phyloP scores from a whole-genome alignment of 2,888 invertebrate genomes.

The Limnephilus lunatus region DNA sequence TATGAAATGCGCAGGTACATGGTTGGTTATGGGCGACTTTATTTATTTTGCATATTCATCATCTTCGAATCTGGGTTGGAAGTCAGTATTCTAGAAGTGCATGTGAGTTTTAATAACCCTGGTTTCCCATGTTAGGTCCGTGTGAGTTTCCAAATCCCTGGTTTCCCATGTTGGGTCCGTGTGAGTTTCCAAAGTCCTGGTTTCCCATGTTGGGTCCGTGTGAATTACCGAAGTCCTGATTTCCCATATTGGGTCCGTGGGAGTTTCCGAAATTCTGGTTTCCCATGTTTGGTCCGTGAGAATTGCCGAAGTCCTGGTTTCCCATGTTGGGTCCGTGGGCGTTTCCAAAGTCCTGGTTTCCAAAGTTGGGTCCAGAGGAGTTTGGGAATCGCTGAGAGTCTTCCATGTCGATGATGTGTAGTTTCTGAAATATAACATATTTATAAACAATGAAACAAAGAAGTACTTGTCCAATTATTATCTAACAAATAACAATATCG shows the following conservation, averaged over 20 bases:
- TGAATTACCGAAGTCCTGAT: constrained; percentile 36
- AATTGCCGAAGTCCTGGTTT: constrained; percentile 46
- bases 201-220: constrained; percentile 38
- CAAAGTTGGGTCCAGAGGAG: constrained; percentile 34
- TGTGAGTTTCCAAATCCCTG: constrained; percentile 39
- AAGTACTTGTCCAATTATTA: too few relatives aligned
- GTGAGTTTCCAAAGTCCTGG: constrained; percentile 42
- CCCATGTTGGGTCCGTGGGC: constrained; percentile 43
- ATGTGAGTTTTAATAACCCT: not conserved
- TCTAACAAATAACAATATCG: not conserved
- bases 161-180: constrained; percentile 43
- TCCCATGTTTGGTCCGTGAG: constrained; percentile 42
- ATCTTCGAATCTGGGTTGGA: not conserved
- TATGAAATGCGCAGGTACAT: not conserved
- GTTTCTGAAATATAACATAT: constrained; percentile 26
- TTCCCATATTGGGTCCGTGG: constrained; percentile 46
- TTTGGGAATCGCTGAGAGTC: not conserved
- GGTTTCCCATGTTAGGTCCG: constrained; percentile 38
- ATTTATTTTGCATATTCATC: not conserved
- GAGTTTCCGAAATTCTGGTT: constrained; percentile 36
- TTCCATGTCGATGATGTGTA: constrained; percentile 25
- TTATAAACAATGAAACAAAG: not conserved
- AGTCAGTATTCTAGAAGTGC: not conserved
- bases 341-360: constrained; percentile 20
- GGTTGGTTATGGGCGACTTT: not conserved